Evolutionary conservation across 2,888 invertebrate species (phyloP), one percentile per base, ranked within the genome.

Genomic region (Himalopsyche japonica): DNA sequence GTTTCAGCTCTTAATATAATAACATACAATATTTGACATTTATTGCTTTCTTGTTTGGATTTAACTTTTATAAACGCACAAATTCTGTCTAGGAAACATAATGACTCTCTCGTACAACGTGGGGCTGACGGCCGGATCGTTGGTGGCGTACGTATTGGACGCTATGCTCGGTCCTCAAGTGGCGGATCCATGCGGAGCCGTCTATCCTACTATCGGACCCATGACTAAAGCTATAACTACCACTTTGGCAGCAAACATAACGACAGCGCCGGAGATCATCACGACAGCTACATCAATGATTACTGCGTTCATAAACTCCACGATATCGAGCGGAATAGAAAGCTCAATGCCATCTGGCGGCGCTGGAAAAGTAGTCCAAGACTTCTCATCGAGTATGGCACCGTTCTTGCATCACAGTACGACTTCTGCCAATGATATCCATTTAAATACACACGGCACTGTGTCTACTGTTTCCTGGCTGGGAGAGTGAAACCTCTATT

Each of bases 21-120:
- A n/a, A n/a, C n/a, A n/a, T n/a, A n/a, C n/a, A n/a, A n/a, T n/a
- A n/a, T n/a, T 43, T 43, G 12, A 10, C 0, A 7, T 6, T 8
- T 43, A 8, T 43, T 10, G 37, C 37, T 43, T 43, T 34, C 34
- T 34, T 10, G 6, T 10, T 0, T 64, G 7, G 64, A 27, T n/a
- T n/a, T n/a, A 64, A 3, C 10, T 10, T 70, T 27, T 0, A 30
- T 70, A 27, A 12, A 70, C 32, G 20, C 5, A 70, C 24, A 70
- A 20, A 3, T 24, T 70, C 15, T 43, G 15, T 15, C 64, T 91
- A 96, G 97, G 97, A 79, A 98, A 98, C 89, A 96, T 98, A 90
- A 98, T 98, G 98, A 98, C 98, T 0, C 90, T 98, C 2, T 96
- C 97, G 0, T 98, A 98, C 91, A 97, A 96, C 90, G 94, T 97